Base-by-base conservation (phyloP, 2,797 vertebrate species). In the Eptatretus atami region DNA sequence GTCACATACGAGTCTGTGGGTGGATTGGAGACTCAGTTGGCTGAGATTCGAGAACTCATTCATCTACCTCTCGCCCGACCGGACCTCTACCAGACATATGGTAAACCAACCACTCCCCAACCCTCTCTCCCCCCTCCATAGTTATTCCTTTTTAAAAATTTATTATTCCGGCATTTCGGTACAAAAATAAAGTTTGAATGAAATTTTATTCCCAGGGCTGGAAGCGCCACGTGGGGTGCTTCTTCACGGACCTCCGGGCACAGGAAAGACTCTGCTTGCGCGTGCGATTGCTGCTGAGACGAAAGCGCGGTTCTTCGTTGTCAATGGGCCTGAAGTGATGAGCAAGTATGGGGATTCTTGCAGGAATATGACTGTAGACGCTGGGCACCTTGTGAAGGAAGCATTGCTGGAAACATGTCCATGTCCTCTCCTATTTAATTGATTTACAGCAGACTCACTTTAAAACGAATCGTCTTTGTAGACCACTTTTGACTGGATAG, bases 291-390 rank as follows among this genome's bases (percentile, higher is more conserved):
- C 85, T 69, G 83, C 76, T 64, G 86, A 98, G 74, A 75, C 84
- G 11, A 81, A 82, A 24, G 85, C 83, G 68, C 76, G 83, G 6
- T 77, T 98, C 75, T 81, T 73, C 0, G 77, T 90, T 54, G 86
- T 98, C 75, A 96, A 95, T 6, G 92, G 90, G 12, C 86, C 92
- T 9, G 92, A 98, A 76, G 84, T 98, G 74, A 77, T 96, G 74
- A 98, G 87, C 87, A 95, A 92, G 92, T 95, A 79, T 68, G 75
- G 12, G 10, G 10, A 24, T 61, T 44, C 4, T 44, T 44, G 31
- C 31, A 44, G 31, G 31, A 44, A 44, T 44, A 44, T 44, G 6
- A 44, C 31, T 44, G 31, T 44, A 8, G 31, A 44, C 31, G 6
- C 4, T 8, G 31, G 31, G 31, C 31, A 44, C 6, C 31, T 44